Base-by-base conservation (phyloP, 1,140 invertebrate genomes). In the Penaeus japonicus region DNA sequence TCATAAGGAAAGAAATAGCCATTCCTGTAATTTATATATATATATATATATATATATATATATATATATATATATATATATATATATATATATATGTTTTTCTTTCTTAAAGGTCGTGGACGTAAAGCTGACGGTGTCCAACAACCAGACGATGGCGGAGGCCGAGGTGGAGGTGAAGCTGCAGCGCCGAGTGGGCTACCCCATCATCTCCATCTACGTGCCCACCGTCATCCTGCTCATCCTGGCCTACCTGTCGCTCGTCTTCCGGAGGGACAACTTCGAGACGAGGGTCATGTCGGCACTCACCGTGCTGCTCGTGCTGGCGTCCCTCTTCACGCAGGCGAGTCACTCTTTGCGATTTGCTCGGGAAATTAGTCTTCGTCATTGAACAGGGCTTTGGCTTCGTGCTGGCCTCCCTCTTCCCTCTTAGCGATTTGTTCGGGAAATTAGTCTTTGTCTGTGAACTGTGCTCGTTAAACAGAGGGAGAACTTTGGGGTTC, bases 151-250 rank as follows among this genome's bases (percentile, higher is more conserved):
- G 5, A 47, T 88, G 80, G 86, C 59, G 18, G 12, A 73, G 47
- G 79, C 59, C 1, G 39, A 55, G 30, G 86, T 88, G 53, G 62
- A 88, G 39, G 86, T 88, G 24, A 30, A 73, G 65, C 53, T 88
- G 53, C 86, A 88, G 86, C 86, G 86, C 7, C 62, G 86, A 10
- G 80, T 88, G 7, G 86, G 86, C 39, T 88, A 88, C 65, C 86
- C 86, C 24, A 88, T 88, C 86, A 88, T 88, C 86, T 88, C 86
- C 53, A 88, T 88, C 86, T 88, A 88, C 53, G 86, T 88, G 0
- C 86, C 86, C 47, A 88, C 86, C 47, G 80, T 88, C 80, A 88
- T 88, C 80, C 86, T 88, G 18, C 86, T 88, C 79, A 88, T 88
- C 65, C 86, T 88, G 39, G 86, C 86, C 30, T 88, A 88, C 86